Percentiles rank a stretch among this genome's conserved stretches.
These are phyloP conservation scores for Seriola rivoliana DNA, from an alignment of 2,113 vertebrate genomes.

Conservation along the genomic window DNA sequence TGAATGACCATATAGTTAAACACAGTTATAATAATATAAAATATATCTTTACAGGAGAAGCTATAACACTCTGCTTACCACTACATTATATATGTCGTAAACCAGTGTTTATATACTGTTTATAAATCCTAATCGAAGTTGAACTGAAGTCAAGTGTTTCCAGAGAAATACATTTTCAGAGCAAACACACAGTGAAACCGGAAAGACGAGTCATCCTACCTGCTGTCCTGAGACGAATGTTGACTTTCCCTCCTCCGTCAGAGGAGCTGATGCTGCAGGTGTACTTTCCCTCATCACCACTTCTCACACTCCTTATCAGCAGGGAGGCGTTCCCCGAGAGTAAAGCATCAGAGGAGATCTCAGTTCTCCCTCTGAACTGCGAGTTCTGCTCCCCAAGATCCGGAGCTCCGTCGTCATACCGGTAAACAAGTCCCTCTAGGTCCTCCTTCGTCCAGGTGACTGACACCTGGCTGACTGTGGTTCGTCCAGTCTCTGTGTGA, in stretches of 20 bases:
- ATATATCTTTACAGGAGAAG: no score
- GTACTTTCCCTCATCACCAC: conserved; percentile 59
- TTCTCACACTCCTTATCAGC: conserved; percentile 57
- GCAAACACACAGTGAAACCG: conserved; percentile 28
- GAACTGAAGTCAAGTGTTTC: no score
- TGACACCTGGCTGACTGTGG: background rate
- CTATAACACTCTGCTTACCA: no score
- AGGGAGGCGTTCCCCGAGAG: conserved; percentile 68
- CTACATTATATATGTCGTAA: background rate
- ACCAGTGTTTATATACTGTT: background rate
- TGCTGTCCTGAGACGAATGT: conserved; percentile 62
- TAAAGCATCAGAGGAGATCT: conserved; percentile 42
- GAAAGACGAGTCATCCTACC: conserved; percentile 55
- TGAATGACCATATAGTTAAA: no score
- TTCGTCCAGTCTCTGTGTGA: rapidly evolving
- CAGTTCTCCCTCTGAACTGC: conserved; percentile 52
- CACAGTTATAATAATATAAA: no score
- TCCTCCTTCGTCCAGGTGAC: conserved; percentile 65
- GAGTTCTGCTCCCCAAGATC: conserved; percentile 42
- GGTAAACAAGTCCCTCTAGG: conserved; percentile 40
- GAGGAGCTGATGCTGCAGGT: conserved; percentile 65
- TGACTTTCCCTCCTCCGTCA: conserved; percentile 16
- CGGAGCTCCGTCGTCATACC: conserved; percentile 13
- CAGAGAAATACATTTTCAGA: background rate
- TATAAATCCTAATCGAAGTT: background rate